Conservation (phyloP, 2,888 invertebrate species). For the Nezara viridula region DNA sequence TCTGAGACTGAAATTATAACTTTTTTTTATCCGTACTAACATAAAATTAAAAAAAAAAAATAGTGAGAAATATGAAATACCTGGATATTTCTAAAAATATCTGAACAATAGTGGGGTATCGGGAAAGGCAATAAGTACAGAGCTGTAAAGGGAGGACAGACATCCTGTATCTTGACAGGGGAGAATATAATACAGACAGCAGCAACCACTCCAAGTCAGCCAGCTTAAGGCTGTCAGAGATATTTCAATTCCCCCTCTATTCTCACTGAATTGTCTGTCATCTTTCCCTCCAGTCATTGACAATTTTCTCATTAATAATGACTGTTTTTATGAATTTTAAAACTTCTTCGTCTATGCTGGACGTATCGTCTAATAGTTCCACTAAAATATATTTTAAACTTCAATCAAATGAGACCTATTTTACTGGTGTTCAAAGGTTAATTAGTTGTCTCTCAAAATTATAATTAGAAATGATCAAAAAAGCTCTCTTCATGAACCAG, state of each 20-base stretch:
- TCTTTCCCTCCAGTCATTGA: background rate
- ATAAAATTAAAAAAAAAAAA: too few relatives aligned
- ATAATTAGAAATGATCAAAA: too few relatives aligned
- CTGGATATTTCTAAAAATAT: background rate
- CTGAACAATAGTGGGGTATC: background rate
- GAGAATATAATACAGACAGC: constrained; percentile 21
- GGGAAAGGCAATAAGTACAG: background rate
- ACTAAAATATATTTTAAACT: too few relatives aligned
- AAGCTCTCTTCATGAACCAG: too few relatives aligned
- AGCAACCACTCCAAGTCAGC: constrained; percentile 5
- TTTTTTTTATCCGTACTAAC: too few relatives aligned
- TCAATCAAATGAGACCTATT: too few relatives aligned
- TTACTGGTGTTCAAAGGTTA: too few relatives aligned
- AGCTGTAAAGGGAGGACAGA: background rate
- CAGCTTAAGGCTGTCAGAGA: background rate
- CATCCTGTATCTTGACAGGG: constrained; percentile 9
- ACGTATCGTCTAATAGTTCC: background rate
- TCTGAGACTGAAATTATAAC: too few relatives aligned
- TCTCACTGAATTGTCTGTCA: background rate
- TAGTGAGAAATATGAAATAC: too few relatives aligned
- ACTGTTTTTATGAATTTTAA: background rate
- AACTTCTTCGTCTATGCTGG: background rate
- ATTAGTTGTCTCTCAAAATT: too few relatives aligned
- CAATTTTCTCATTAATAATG: background rate
- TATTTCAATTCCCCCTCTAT: background rate